Evolutionary conservation across 2,888 invertebrate species (phyloP).

Genomic region (Euplagia quadripunctaria): DNA sequence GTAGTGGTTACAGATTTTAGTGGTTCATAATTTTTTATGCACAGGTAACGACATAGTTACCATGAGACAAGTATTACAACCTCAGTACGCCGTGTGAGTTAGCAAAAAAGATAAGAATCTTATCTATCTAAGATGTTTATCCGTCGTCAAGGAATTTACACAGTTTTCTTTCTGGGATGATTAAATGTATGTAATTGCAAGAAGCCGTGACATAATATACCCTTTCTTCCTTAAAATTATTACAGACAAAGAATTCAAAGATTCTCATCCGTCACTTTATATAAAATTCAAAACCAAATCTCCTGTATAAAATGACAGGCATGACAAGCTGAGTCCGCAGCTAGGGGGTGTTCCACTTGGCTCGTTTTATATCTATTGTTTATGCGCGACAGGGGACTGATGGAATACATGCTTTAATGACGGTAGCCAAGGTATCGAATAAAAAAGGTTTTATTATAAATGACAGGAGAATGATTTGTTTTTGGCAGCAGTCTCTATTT

Average conservation of each 20-base stretch:
- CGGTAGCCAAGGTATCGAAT: slow-evolving; percentile 52
- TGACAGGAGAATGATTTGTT: slow-evolving; percentile 41
- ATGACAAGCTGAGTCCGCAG: slow-evolving; percentile 79
- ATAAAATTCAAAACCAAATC: slow-evolving; percentile 51
- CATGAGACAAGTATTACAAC: no score
- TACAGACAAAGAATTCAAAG: slow-evolving; percentile 37
- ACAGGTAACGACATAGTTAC: no score
- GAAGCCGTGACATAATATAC: background rate
- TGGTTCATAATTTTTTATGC: no score
- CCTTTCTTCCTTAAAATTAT: background rate
- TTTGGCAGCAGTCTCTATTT: slow-evolving; percentile 33
- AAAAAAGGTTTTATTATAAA: slow-evolving; percentile 54
- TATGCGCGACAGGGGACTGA: slow-evolving; percentile 74
- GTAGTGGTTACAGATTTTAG: no score
- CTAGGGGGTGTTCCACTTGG: slow-evolving; percentile 83
- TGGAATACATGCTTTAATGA: slow-evolving; percentile 69
- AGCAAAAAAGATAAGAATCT: no score
- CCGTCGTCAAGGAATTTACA: no score
- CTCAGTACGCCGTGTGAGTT: no score
- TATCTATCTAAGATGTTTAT: no score
- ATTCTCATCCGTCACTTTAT: slow-evolving; percentile 30
- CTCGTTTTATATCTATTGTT: slow-evolving; percentile 85
- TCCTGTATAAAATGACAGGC: slow-evolving; percentile 73
- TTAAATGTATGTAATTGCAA: no score
- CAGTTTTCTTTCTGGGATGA: no score